Evolutionary conservation across 2,888 invertebrate species (phyloP), one percentile per base, ranked within the genome.

Genomic region (Clusia tigrina): DNA sequence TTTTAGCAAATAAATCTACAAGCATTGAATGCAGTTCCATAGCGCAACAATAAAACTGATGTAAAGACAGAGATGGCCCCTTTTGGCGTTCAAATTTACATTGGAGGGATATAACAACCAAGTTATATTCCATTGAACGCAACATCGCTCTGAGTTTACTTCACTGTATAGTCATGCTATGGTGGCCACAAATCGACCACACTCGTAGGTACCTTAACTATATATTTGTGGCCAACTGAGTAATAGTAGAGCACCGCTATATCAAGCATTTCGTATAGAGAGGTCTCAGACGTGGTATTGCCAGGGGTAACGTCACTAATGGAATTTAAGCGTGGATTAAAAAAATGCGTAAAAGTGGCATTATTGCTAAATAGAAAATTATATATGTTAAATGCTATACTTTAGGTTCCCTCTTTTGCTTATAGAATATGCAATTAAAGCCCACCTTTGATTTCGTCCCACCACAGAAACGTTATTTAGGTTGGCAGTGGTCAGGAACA

Each of bases 201-300:
- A n/a, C n/a, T n/a, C n/a, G n/a, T n/a, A n/a, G n/a, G n/a, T n/a
- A 78, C 79, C 72, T 79, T 84, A 1, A 84, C 77, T 52, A 84
- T 78, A 68, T 84, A 82, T 67, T 84, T 84, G 60, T 84, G 83
- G 0, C 83, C 84, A 12, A 83, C 80, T 5, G 81, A 80, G 57
- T 83, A 83, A 63, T 83, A 84, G 58, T 81, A 83, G 3, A 84
- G 71, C 9, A 83, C 67, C 46, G 78, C 75, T 54, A 82, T 73
- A 62, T 84, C 84, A 54, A 83, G 64, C 24, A 84, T 63, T 48
- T 84, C 83, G 38, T 74, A 77, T 1, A 84, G 64, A 2, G 83
- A 81, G 24, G 73, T 62, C 46, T 80, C 77, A 2, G 63, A 55
- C 10, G 66, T 67, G 1, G 70, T 62, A 67, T 79, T 80, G 10